Evolutionary conservation across 2,888 invertebrate species (phyloP).

Genomic region (Nyleta sp.): DNA sequence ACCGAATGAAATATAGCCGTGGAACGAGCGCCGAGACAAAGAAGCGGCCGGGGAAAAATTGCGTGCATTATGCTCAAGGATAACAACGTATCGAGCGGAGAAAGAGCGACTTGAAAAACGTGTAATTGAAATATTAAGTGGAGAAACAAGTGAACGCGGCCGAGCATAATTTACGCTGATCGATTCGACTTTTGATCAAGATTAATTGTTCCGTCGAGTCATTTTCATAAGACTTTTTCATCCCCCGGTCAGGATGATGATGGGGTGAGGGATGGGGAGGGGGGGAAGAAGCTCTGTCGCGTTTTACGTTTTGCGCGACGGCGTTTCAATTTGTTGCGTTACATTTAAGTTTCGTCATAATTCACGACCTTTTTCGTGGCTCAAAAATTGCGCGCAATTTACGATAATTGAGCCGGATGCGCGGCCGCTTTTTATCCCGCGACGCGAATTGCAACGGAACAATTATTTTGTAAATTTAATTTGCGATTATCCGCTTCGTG

Average conservation of each 20-base stretch:
- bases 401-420: conserved; percentile 41
- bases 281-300: too few species aligned
- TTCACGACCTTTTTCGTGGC: conserved; percentile 20
- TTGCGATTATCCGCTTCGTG: conserved; percentile 44
- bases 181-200: conserved; percentile 57
- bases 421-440: conserved; percentile 39
- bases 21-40: conserved; percentile 52
- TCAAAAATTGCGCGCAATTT: conserved; percentile 44
- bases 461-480: conserved; percentile 47
- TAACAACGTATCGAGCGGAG: conserved; percentile 54
- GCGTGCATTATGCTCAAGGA: conserved; percentile 63
- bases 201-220: conserved; percentile 48
- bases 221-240: conserved; percentile 39
- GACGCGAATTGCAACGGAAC: conserved; percentile 42
- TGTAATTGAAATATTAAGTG: conserved; percentile 63
- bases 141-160: conserved; percentile 57
- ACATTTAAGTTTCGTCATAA: conserved; percentile 34
- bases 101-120: conserved; percentile 49
- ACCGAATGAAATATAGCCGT: conserved; percentile 57
- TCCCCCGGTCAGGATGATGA: too few species aligned
- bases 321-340: conserved; percentile 38
- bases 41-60: conserved; percentile 57
- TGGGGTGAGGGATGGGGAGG: too few species aligned
- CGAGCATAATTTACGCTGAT: conserved; percentile 59
- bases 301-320: conserved; percentile 6